Evolutionary conservation across 2,888 invertebrate genomes (phyloP).

Genomic region (Nesidiocoris tenuis): DNA sequence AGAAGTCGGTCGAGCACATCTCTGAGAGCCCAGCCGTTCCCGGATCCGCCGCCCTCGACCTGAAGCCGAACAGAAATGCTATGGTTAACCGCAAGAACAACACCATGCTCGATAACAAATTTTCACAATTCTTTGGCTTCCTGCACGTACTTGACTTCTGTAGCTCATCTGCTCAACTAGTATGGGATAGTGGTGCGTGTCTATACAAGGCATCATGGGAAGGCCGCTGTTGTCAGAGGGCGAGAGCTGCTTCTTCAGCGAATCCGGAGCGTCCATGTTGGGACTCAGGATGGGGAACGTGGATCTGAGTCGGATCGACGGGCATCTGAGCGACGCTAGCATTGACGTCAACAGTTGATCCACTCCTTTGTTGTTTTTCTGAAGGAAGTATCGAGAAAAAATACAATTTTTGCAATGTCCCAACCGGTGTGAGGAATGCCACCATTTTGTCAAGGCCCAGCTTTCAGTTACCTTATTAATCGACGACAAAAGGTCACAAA

Average conservation of each 20-base stretch:
- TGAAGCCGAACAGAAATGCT: constrained; percentile 51
- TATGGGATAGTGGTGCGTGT: constrained; percentile 72
- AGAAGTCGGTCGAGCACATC: constrained; percentile 81
- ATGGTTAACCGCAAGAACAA: too few relatives aligned
- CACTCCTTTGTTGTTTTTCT: constrained; percentile 47
- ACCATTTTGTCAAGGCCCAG: too few relatives aligned
- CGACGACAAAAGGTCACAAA: constrained; percentile 78
- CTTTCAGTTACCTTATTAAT: constrained; percentile 63
- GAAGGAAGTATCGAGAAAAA: too few relatives aligned
- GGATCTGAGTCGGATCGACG: constrained; percentile 69
- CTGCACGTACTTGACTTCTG: constrained; percentile 62
- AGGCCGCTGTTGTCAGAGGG: constrained; percentile 69
- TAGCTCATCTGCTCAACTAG: constrained; percentile 76
- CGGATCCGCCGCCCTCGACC: constrained; percentile 56
- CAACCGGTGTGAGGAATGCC: too few relatives aligned
- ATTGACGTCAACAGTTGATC: constrained; percentile 60
- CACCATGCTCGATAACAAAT: too few relatives aligned
- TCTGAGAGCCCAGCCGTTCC: constrained; percentile 66
- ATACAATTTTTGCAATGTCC: too few relatives aligned
- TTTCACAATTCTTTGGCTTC: too few relatives aligned
- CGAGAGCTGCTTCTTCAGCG: constrained; percentile 61
- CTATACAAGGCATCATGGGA: constrained; percentile 67
- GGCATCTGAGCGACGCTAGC: constrained; percentile 79
- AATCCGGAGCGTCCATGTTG: constrained; percentile 56
- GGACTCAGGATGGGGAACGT: constrained; percentile 69